A percentile compares a stretch with the other conserved stretches of the same genome.
phyloP scores from a whole-genome alignment of 2,113 vertebrate genomes.

The Genyomyrus donnyi region DNA sequence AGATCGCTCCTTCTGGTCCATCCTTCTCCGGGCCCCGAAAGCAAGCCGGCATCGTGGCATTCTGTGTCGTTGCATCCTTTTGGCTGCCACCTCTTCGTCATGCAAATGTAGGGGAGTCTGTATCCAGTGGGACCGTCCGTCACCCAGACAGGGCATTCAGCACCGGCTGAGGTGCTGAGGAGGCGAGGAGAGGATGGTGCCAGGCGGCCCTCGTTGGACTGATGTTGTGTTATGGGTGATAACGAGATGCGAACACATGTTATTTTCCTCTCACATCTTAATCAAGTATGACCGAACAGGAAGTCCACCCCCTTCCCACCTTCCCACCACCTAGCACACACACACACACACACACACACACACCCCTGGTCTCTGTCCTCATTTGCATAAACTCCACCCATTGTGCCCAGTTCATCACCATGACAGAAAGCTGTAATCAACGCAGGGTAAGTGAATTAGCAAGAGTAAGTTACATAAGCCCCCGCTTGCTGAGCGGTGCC shows the following conservation, averaged over 20 bases:
- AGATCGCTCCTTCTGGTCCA: not conserved
- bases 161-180: not conserved
- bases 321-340: not conserved
- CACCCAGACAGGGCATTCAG: not conserved
- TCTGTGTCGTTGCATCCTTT: not conserved
- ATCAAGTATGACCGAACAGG: not conserved
- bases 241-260: conserved; percentile 18
- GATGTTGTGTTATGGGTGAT: conserved; percentile 11
- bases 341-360: not conserved
- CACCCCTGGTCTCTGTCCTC: not conserved
- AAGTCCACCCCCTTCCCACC: not conserved
- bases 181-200: not conserved
- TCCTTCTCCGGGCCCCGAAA: not conserved
- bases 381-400: not conserved
- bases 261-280: conserved; percentile 7
- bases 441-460: not conserved
- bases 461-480: not conserved
- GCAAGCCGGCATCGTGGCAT: not conserved
- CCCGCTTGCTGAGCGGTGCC: not conserved
- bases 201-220: not conserved
- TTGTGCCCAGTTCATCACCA: not conserved
- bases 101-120: not conserved
- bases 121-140: not conserved
- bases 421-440: conserved; percentile 6
- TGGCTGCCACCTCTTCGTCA: not conserved